Base-by-base conservation (phyloP, 2,888 invertebrate species). In the Cryptophagus acutangulus region DNA sequence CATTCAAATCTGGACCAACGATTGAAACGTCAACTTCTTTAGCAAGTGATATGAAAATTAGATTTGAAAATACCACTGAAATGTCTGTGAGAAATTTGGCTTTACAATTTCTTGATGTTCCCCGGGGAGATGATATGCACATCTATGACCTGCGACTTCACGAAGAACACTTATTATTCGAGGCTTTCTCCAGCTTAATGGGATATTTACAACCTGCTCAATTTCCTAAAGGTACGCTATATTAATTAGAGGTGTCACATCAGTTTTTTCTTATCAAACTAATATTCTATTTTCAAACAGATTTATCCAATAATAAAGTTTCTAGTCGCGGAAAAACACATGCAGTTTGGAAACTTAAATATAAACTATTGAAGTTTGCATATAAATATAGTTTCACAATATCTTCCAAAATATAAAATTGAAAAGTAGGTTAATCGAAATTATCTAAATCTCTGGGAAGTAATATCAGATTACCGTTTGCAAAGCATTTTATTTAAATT, bases 151-250 rank as follows among this genome's bases (percentile, higher is more conserved):
- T 82, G 52, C 74, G 74, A 58, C 68, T 81, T 44, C 76, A 79
- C 42, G 75, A 78, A 36, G 74, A 77, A 43, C 72, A 77, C 61
- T 74, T 79, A 61, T 70, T 78, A 50, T 82, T 82, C 63, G 72
- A 74, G 55, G 78, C 78, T 62, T 74, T 82, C 60, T 75, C 81
- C 8, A 65, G 70, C 43, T 74, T 82, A 62, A 74, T 82, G 60
- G 74, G 74, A 50, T 65, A 77, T 59, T 73, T 83, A 58, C 78
- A 81, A 64, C 81, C 82, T 2, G 73, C 76, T 57, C 76, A 78
- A 51, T 77, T 81, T 67, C 81, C 82, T 44, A 65, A 75, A 40
- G 82, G 82, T 83, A 68, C 77, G 72, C 67, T 20, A 20, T n/a
- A 20, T 20, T n/a, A n/a, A n/a, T n/a, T n/a, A n/a, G n/a, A n/a